Evolutionary conservation across 2,113 vertebrate species (phyloP).

Genomic region (Elanoides forficatus): DNA sequence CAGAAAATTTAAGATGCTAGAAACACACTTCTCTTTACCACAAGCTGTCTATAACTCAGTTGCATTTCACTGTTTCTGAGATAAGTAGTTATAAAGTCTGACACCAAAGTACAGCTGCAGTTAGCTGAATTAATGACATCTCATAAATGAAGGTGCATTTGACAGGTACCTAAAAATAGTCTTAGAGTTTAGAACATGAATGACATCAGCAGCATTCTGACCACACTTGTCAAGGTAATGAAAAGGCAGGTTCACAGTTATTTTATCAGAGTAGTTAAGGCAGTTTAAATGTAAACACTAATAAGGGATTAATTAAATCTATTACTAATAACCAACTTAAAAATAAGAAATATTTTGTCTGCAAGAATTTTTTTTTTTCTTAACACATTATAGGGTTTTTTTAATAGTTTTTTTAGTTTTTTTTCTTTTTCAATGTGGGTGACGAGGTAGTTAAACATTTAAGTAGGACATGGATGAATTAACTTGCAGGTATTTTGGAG

Average conservation of each 20-base stretch:
- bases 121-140: neutral
- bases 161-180: neutral
- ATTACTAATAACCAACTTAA: neutral
- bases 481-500: neutral
- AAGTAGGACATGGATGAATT: neutral
- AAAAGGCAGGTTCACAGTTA: neutral
- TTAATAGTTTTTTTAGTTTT: neutral
- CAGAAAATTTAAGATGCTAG: neutral
- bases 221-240: neutral
- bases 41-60: neutral
- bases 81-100: neutral
- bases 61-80: neutral
- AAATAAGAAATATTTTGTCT: neutral
- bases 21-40: neutral
- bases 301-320: neutral
- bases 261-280: neutral
- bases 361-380: neutral
- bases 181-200: neutral
- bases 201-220: neutral
- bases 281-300: neutral
- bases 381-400: neutral
- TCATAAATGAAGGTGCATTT: neutral
- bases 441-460: neutral
- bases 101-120: neutral
- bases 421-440: neutral